These are phyloP conservation scores for Branchinecta lindahli DNA, from an alignment of 1,140 invertebrate species.

Conservation along the genomic window DNA sequence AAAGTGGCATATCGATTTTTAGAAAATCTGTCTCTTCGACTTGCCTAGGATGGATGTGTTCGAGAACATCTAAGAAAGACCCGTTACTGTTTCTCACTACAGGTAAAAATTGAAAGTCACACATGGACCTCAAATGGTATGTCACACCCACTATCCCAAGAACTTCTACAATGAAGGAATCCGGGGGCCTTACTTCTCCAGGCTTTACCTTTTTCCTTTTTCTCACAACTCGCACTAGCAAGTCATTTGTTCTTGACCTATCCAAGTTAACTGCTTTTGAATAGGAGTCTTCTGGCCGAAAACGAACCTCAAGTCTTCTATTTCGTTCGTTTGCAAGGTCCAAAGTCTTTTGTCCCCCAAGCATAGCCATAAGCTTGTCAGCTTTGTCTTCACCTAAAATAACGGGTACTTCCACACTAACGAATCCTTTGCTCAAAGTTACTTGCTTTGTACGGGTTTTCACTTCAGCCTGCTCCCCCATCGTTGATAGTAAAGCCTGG, in stretches of 20 bases:
- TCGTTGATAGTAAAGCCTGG: no score
- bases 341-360: background rate
- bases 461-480: background rate
- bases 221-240: slow-evolving; percentile 52
- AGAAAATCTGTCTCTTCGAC: slow-evolving; percentile 26
- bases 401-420: background rate
- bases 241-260: slow-evolving; percentile 42
- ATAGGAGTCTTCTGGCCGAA: slow-evolving; percentile 67
- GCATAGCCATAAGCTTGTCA: background rate
- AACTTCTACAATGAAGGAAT: slow-evolving; percentile 34
- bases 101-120: slow-evolving; percentile 82
- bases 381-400: background rate
- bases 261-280: slow-evolving; percentile 62
- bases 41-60: slow-evolving; percentile 17
- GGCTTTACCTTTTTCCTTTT: slow-evolving; percentile 34
- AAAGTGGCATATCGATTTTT: slow-evolving; percentile 42
- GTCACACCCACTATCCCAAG: slow-evolving; percentile 48
- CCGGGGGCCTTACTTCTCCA: slow-evolving; percentile 14
- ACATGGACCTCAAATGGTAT: slow-evolving; percentile 59
- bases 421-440: background rate
- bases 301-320: slow-evolving; percentile 54
- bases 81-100: slow-evolving; percentile 36
- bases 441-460: background rate
- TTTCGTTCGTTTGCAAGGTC: slow-evolving; percentile 28
- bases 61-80: slow-evolving; percentile 33